These are phyloP conservation scores for Acanthosepion pharaonis DNA, from an alignment of 2,888 invertebrate species.

Conservation along the genomic window DNA sequence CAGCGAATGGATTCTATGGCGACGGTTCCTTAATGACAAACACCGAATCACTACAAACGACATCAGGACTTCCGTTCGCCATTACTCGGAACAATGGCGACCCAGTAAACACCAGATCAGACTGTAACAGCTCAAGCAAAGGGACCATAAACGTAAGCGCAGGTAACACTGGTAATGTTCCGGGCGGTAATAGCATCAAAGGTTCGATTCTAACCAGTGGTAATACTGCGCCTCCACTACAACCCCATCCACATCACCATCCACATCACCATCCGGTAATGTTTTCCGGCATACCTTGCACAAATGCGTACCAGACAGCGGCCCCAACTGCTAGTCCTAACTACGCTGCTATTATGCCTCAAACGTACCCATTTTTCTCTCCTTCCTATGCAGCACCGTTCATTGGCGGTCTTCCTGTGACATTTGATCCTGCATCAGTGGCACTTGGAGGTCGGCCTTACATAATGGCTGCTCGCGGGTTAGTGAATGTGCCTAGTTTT, in stretches of 20 bases:
- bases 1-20: neutral
- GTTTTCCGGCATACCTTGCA: neutral
- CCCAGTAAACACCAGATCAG: neutral
- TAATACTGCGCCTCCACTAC: neutral
- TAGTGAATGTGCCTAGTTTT: neutral
- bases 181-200: neutral
- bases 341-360: neutral
- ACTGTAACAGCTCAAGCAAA: neutral
- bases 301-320: neutral
- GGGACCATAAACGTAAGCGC: neutral
- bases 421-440: neutral
- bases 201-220: neutral
- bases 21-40: neutral
- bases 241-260: neutral
- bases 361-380: neutral
- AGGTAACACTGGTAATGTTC: neutral
- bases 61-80: neutral
- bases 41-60: neutral
- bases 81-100: neutral
- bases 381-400: neutral
- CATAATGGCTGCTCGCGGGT: neutral
- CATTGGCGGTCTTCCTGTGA: neutral
- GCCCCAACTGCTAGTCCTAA: neutral
- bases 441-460: neutral
- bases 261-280: neutral